A percentile compares a stretch with the other conserved stretches of the same genome.
phyloP scores from a whole-genome alignment of 2,888 invertebrate species.

The Branchipolynoe longqiensis region DNA sequence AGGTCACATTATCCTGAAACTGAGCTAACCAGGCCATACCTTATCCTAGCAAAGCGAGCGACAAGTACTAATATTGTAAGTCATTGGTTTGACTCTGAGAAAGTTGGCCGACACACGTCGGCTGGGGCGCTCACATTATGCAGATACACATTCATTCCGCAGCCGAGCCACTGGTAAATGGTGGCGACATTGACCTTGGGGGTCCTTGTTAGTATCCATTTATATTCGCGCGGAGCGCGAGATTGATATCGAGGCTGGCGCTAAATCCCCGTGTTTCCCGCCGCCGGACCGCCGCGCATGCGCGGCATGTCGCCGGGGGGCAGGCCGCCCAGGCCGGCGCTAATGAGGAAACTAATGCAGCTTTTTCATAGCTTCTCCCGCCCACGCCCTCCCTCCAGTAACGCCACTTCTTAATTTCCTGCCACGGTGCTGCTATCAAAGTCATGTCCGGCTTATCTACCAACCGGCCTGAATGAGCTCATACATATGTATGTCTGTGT shows the following conservation, averaged over 20 bases:
- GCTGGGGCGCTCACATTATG: too few species aligned
- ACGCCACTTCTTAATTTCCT: not conserved
- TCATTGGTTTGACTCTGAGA: too few species aligned
- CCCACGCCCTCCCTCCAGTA: not conserved
- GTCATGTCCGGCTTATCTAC: too few species aligned
- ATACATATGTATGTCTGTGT: too few species aligned
- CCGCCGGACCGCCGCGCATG: not conserved
- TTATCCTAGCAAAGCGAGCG: too few species aligned
- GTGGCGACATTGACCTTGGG: not conserved
- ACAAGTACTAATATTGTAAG: too few species aligned
- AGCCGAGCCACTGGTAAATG: too few species aligned
- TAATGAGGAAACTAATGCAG: not conserved
- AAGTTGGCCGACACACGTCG: not conserved
- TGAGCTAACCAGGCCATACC: too few species aligned
- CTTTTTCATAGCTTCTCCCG: not conserved
- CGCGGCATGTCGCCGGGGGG: not conserved
- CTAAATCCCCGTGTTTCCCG: slow-evolving; percentile 29
- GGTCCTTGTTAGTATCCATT: slow-evolving; percentile 32
- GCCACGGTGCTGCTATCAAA: too few species aligned
- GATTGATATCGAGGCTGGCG: slow-evolving; percentile 36
- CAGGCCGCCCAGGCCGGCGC: not conserved
- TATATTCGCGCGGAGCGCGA: slow-evolving; percentile 18
- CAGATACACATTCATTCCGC: too few species aligned
- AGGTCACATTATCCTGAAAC: too few species aligned
- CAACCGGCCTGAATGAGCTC: too few species aligned